Evolutionary conservation across 2,888 invertebrate species (phyloP).

Genomic region (Phyto melanocephala): DNA sequence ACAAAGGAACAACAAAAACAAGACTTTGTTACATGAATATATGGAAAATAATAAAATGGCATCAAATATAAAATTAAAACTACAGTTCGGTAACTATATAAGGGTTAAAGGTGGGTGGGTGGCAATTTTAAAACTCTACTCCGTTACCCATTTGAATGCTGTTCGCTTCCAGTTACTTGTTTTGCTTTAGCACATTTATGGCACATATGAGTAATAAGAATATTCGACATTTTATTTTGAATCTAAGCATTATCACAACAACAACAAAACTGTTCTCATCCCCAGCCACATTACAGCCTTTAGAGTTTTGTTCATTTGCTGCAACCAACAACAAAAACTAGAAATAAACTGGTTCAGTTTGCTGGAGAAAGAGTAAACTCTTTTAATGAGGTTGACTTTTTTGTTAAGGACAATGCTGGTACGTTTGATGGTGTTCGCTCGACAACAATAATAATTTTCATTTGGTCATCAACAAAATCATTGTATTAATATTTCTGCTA

Average conservation of each 20-base stretch:
- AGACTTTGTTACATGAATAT: conserved; percentile 47
- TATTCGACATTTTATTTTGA: conserved; percentile 60
- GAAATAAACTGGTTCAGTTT: neutral
- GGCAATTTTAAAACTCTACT: neutral
- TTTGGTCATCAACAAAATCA: conserved; percentile 48
- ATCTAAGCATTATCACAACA: conserved; percentile 1
- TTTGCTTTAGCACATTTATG: conserved; percentile 35
- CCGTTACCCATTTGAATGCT: neutral
- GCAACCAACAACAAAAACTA: neutral
- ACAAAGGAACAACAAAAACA: conserved; percentile 40
- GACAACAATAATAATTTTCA: conserved; percentile 43
- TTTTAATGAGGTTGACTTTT: conserved; percentile 76
- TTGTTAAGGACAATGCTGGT: conserved; percentile 46
- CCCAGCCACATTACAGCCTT: conserved; percentile 13
- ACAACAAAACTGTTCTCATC: neutral
- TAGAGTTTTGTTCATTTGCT: conserved; percentile 43
- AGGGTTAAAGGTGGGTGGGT: conserved; percentile 10
- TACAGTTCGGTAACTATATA: conserved; percentile 33
- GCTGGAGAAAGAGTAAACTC: conserved; percentile 68
- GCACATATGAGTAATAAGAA: conserved; percentile 51
- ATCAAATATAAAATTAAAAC: conserved; percentile 45
- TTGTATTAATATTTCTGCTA: conserved; percentile 51
- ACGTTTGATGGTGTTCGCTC: neutral
- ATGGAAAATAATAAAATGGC: conserved; percentile 54
- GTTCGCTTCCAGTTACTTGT: neutral